Conservation (phyloP, 2,797 vertebrate species). For the Sphenodon punctatus region DNA sequence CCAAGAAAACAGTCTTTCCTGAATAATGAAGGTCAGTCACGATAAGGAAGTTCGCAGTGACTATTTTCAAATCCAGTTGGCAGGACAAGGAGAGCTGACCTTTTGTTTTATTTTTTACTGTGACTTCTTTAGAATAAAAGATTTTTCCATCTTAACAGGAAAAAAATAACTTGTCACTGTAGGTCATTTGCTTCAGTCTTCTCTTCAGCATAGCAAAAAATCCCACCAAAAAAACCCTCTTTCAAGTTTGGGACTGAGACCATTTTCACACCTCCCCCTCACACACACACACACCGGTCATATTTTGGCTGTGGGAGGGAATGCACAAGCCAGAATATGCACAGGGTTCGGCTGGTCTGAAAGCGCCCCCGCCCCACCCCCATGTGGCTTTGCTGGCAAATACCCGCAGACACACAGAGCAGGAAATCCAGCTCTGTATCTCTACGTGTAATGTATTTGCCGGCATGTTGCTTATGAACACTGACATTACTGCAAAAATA, state of each 20-base stretch:
- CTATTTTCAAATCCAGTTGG: constrained; percentile 17
- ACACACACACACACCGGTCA: no score
- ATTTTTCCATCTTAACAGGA: not conserved
- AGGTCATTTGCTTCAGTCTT: no score
- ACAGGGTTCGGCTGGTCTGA: no score
- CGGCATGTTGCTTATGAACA: constrained; percentile 80
- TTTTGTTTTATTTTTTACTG: constrained; percentile 40
- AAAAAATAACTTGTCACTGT: constrained; percentile 48
- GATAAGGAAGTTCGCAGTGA: not conserved
- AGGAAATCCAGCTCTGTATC: no score
- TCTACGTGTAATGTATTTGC: constrained; percentile 84
- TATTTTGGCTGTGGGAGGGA: no score
- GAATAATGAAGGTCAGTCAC: constrained; percentile 18
- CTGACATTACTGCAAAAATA: constrained; percentile 84
- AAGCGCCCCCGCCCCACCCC: no score
- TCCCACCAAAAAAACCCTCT: constrained; percentile 59
- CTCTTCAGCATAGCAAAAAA: constrained; percentile 47
- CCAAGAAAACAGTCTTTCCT: constrained; percentile 23
- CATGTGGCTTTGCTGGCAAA: no score
- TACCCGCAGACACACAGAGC: no score
- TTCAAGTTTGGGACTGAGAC: no score
- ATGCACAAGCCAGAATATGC: no score
- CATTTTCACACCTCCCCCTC: no score
- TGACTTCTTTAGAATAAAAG: constrained; percentile 32
- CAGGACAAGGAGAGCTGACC: constrained; percentile 38